phyloP scores from a whole-genome alignment of 2,888 invertebrate genomes.

The Machimus rusticus region DNA sequence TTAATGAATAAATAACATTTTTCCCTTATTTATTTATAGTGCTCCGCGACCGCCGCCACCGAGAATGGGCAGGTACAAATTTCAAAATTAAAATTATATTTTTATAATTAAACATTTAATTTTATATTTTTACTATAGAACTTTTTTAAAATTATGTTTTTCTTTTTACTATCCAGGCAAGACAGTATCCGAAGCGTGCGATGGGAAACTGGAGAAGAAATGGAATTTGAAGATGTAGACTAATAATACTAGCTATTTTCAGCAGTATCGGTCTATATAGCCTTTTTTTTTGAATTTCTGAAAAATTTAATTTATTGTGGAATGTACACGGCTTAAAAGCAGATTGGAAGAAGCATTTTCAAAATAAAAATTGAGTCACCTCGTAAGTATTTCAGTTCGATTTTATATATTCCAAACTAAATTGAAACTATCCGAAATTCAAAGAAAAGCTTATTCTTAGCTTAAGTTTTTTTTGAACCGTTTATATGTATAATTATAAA shows the following conservation, averaged over 20 bases:
- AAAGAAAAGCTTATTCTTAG: neutral
- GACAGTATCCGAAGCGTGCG: slow-evolving; percentile 58
- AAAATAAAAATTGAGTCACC: neutral
- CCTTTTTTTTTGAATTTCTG: neutral
- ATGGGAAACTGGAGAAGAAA: slow-evolving; percentile 58
- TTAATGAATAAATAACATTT: neutral
- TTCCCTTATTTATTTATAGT: neutral
- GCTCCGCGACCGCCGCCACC: slow-evolving; percentile 7
- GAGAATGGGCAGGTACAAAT: slow-evolving; percentile 45
- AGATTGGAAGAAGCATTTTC: neutral
- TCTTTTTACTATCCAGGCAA: slow-evolving; percentile 51
- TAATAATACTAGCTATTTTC: slow-evolving; percentile 19
- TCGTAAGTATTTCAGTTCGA: neutral
- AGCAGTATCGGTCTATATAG: neutral
- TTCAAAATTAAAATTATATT: neutral
- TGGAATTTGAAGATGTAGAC: slow-evolving; percentile 60
- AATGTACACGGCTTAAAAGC: neutral
- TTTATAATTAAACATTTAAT: neutral
- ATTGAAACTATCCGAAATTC: neutral
- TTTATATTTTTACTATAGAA: neutral
- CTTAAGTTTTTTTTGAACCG: neutral
- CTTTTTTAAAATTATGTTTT: neutral
- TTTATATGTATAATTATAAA: neutral
- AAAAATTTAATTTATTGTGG: neutral
- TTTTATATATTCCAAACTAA: neutral